Evolutionary conservation across 2,113 vertebrate species (phyloP), one percentile per base, ranked within the genome.

Genomic region (Tragelaphus buxtoni): DNA sequence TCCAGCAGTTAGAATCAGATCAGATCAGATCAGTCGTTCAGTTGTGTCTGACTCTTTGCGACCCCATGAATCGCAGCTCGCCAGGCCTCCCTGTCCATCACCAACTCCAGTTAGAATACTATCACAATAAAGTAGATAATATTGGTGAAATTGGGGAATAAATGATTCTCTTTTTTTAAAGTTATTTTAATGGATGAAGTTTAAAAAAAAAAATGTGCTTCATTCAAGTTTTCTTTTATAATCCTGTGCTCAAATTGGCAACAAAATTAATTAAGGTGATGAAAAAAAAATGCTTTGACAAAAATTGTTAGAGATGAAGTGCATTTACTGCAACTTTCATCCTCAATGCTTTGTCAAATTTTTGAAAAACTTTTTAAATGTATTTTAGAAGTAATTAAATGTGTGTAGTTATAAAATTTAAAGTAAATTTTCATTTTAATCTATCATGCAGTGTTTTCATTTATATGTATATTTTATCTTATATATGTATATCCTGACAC

Each of bases 361-460:
- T 97, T 94, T 91, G 35, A 85, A 94, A 94, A 47, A 63, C 18
- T 56, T 77, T 96, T 95, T 65, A 80, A 95, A 86, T 61, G 32
- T 87, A 92, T 49, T 9, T 35, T 88, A 76, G 5, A 97, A 87
- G 30, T 80, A 94, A 91, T 93, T 76, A 93, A 91, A 91, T 72
- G 49, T 28, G 0, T 84, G 14, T 47, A 79, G 11, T 81, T 65
- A 96, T 49, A 97, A 82, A 92, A 95, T 96, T 95, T 94, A 91
- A 97, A 92, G 51, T 77, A 20, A 76, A 96, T 90, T 92, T 90
- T 5, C 35, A 61, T 91, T 94, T 95, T 97, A 42, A 81, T 74
- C 55, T 22, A 95, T 32, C 30, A 24, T 80, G 5, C 16, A 86
- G 26, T 95, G 1, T 47, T 93, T 93, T 85, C 24, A 77, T 86